Percentiles rank a stretch among this genome's conserved stretches.
Conservation (phyloP, 1,140 invertebrate species). For the Sweltsa coloradensis region DNA sequence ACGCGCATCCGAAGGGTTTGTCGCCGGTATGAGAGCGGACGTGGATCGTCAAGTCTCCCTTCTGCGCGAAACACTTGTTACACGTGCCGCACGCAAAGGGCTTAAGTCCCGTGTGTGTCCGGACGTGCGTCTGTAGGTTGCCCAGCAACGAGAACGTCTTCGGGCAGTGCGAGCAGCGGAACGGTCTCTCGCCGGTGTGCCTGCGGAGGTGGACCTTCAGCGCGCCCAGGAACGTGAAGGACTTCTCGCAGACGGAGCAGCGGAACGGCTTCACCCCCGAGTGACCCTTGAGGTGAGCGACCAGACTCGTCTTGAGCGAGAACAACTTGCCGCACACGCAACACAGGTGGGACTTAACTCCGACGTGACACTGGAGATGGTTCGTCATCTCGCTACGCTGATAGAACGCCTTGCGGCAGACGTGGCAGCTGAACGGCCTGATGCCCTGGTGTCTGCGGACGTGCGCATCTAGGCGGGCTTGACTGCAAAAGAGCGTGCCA, state of each 20-base stretch:
- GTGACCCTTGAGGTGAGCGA: neutral
- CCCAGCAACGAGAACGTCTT: slow-evolving; percentile 35
- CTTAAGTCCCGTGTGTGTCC: slow-evolving; percentile 38
- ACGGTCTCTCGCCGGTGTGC: slow-evolving; percentile 46
- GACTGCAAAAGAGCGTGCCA: too few species aligned
- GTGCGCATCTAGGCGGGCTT: too few species aligned
- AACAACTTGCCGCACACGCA: neutral
- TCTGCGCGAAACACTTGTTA: slow-evolving; percentile 31
- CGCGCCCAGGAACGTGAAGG: neutral
- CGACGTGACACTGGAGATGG: too few species aligned
- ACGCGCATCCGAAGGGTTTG: slow-evolving; percentile 26
- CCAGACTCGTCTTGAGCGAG: neutral
- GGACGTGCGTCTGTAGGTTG: slow-evolving; percentile 33
- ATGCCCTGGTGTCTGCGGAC: too few species aligned
- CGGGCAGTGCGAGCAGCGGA: slow-evolving; percentile 30
- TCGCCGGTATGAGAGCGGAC: slow-evolving; percentile 27
- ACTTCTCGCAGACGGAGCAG: neutral
- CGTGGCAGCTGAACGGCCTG: too few species aligned
- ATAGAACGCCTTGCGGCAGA: too few species aligned
- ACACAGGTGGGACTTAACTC: neutral
- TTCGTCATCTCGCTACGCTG: too few species aligned
- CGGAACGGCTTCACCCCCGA: neutral
- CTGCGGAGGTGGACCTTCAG: slow-evolving; percentile 70
- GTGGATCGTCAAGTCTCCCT: slow-evolving; percentile 20
- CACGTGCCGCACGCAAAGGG: slow-evolving; percentile 29